Evolutionary conservation across 2,113 vertebrate genomes (phyloP), one percentile per base, ranked within the genome.

Genomic region (Paradoxurus hermaphroditus): DNA sequence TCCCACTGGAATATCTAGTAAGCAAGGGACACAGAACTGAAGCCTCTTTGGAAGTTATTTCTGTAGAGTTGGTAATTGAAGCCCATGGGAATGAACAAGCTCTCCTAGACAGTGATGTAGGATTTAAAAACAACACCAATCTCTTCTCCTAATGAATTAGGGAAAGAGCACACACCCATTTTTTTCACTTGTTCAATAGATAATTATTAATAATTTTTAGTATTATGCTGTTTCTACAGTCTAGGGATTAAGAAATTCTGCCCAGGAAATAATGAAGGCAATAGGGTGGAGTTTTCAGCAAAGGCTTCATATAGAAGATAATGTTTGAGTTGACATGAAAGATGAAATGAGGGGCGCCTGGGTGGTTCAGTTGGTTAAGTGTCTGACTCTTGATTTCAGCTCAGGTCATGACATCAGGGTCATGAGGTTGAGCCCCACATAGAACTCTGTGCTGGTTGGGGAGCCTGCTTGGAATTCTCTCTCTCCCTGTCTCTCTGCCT

Each of bases 111-210:
- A 92, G 41, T 27, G 41, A 88, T 46, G 21, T 14, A 63, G 31
- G 29, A 31, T 89, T 92, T 27, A 72, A 87, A 77, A 91, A 36
- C 9, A 46, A 79, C n/a, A 73, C 23, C 39, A 67, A 92, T 56
- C 77, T 93, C 36, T 79, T 84, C 46, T 44, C 27, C 31, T 67
- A 86, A 46, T 27, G n/a, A 91, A 67, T 56, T 81, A 63, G 4
- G 56, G 53, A 62, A 91, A 94, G 23, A 51, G 5, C 10, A 88
- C 83, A 94, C 29, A 56, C 5, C 9, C 5, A 16, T 53, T 72
- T 90, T 91, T 59, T 79, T 49, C 49, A 86, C 36, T 95, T 93
- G 39, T 59, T 97, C 51, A 53, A 25, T 93, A 86, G 34, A 62
- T 90, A 68, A 44, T 49, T 46, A 88, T 87, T 77, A 46, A 56